phyloP scores from a whole-genome alignment of 2,888 invertebrate genomes.

The Toxonevra muliebris region DNA sequence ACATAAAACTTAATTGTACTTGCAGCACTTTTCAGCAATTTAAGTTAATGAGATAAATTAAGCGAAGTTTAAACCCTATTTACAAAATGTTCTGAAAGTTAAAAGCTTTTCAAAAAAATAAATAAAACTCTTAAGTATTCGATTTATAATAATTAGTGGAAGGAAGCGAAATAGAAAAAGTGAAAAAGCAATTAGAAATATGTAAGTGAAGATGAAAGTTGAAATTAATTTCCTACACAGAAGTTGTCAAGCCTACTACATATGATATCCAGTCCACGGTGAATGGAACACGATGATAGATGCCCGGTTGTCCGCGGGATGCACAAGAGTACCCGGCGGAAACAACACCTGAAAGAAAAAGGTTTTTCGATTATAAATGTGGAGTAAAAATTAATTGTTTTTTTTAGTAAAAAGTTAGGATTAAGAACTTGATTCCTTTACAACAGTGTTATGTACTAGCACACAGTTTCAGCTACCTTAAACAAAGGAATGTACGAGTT shows the following conservation, averaged over 20 bases:
- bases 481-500: too few relatives aligned
- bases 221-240: slow-evolving; percentile 46
- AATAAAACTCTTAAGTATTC: background rate
- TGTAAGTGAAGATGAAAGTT: background rate
- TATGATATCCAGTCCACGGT: slow-evolving; percentile 92
- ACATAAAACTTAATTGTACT: too few relatives aligned
- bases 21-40: too few relatives aligned
- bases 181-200: background rate
- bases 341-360: slow-evolving; percentile 73
- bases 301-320: slow-evolving; percentile 91
- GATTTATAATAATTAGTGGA: background rate
- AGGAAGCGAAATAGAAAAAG: background rate
- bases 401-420: background rate
- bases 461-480: too few relatives aligned
- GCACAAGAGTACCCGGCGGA: slow-evolving; percentile 95
- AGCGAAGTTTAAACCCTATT: too few relatives aligned
- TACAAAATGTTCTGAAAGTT: too few relatives aligned
- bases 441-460: too few relatives aligned
- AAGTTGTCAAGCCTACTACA: slow-evolving; percentile 65
- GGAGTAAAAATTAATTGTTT: background rate
- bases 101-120: background rate
- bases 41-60: too few relatives aligned
- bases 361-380: background rate
- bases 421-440: too few relatives aligned
- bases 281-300: slow-evolving; percentile 91